These are phyloP conservation scores for Pemphigus obesinymphae DNA, from an alignment of 1,140 invertebrate genomes.

Conservation along the genomic window DNA sequence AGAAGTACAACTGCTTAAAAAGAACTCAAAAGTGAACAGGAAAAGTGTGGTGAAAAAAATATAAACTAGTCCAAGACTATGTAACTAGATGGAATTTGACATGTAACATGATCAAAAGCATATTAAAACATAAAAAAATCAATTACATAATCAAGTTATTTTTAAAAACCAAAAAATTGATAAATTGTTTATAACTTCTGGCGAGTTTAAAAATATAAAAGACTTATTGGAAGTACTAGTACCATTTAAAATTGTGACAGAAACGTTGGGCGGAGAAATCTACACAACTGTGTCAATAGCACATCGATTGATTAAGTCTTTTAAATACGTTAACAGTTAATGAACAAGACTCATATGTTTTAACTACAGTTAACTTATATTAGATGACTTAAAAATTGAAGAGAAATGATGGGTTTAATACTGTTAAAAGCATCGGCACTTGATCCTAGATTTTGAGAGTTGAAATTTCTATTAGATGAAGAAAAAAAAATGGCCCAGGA, in stretches of 20 bases:
- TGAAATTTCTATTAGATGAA: background rate
- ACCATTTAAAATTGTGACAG: background rate
- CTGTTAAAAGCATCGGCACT: background rate
- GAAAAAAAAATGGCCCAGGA: background rate
- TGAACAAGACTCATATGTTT: background rate
- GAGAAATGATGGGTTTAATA: background rate
- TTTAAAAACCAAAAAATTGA: background rate
- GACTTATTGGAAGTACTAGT: background rate
- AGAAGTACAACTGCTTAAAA: background rate
- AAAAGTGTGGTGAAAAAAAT: background rate
- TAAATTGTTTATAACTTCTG: background rate
- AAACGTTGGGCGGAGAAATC: background rate
- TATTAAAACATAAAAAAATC: background rate
- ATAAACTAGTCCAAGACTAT: conserved; percentile 22
- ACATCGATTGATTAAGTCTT: background rate
- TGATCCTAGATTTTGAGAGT: background rate
- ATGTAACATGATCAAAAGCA: background rate
- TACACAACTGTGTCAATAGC: background rate
- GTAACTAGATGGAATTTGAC: background rate
- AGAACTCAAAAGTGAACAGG: background rate
- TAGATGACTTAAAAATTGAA: too few relatives aligned
- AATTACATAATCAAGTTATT: background rate
- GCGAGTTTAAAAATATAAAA: background rate
- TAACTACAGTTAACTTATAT: too few relatives aligned
- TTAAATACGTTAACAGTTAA: background rate